Base-by-base conservation (phyloP, 2,797 vertebrate species). In the Tokudaia muenninki region DNA sequence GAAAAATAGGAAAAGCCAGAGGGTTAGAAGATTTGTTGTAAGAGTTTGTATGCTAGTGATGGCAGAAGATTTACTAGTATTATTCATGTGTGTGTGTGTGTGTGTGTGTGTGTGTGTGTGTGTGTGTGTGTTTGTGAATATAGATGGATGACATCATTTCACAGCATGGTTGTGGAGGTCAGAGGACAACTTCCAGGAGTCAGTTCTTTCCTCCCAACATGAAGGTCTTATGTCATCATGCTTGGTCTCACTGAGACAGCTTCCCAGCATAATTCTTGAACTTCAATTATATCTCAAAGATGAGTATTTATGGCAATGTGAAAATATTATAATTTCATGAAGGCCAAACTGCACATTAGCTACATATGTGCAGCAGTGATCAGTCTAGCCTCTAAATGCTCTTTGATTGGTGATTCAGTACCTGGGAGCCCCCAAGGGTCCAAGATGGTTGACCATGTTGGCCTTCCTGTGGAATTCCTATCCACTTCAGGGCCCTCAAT, bases 211-310 rank as follows among this genome's bases (percentile, higher is more conserved):
- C 14, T 82, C 37, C 37, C 3, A 61, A 61, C 22, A 41, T 41
- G 13, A 41, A 82, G 57, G 57, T 29, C 57, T 37, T 8, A 41
- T 7, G 24, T 59, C 55, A 29, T 41, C n/a, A 83, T 9, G 57
- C 81, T 44, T 44, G 55, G 37, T 10, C 7, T 41, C 24, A 83
- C 37, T 29, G 57, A 44, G 57, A 12, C 57, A 44, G 61, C 14
- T 19, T 83, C 24, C 14, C 81, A 63, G 13, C 16, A 37, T 3
- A 74, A 5, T 87, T 55, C 31, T 63, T 92, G 26, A 87, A 21
- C 80, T 96, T 93, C 57, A 10, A 55, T 82, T 34, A 77, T 26
- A 4, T 63, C 84, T 80, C 16, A 55, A 94, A 92, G 47, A 82
- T 21, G 22, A 92, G 1, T 80, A 90, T 61, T 37, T 21, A 16